phyloP scores from a whole-genome alignment of 2,113 vertebrate species.

The Emydura subglobosa region DNA sequence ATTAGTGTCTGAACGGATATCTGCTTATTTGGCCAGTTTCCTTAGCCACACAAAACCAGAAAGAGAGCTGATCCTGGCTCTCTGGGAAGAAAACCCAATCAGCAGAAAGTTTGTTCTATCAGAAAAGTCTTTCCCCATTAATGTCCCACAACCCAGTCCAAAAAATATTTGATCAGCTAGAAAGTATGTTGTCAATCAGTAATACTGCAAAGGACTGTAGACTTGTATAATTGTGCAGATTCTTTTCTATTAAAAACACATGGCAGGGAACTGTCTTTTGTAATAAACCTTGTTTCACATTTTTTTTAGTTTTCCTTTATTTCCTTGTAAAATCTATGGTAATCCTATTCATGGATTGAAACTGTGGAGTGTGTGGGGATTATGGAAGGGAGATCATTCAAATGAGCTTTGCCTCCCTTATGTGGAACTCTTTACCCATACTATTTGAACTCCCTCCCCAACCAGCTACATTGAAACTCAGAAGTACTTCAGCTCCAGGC shows the following conservation, averaged over 20 bases:
- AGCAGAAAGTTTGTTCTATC: not conserved
- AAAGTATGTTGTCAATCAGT: not conserved
- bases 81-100: constrained; percentile 28
- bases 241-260: not conserved
- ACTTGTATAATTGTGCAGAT: not conserved
- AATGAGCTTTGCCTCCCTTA: not conserved
- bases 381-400: not conserved
- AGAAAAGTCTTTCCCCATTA: not conserved
- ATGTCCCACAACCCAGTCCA: not conserved
- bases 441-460: not conserved
- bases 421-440: not conserved
- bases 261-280: not conserved
- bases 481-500: not conserved
- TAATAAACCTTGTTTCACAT: not conserved
- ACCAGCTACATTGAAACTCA: not conserved
- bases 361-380: not conserved
- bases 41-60: constrained; percentile 31
- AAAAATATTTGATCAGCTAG: not conserved
- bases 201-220: not conserved
- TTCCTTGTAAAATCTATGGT: not conserved
- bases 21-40: constrained; percentile 7
- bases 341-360: not conserved
- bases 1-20: constrained; percentile 2
- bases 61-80: constrained; percentile 36
- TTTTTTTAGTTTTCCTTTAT: not conserved